These are phyloP conservation scores for Cacoxenus indagator DNA, from an alignment of 2,888 invertebrate genomes.

Conservation along the genomic window DNA sequence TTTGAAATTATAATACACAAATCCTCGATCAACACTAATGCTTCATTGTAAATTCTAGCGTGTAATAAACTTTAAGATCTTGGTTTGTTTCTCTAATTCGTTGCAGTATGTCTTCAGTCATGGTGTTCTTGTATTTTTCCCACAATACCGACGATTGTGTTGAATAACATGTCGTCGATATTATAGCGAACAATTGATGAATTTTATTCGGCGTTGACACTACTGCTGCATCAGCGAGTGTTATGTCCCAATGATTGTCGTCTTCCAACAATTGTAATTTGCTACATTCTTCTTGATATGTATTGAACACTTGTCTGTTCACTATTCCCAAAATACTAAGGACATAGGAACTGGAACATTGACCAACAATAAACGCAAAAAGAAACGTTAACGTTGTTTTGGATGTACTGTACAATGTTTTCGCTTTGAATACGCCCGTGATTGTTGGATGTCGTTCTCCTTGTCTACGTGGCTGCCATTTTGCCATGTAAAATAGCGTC, in stretches of 20 bases:
- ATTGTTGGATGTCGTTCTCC: neutral
- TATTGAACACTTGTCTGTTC: slow-evolving; percentile 38
- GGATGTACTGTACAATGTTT: slow-evolving; percentile 56
- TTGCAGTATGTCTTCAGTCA: slow-evolving; percentile 32
- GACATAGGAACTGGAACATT: slow-evolving; percentile 11
- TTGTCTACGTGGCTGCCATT: neutral
- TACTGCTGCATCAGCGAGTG: slow-evolving; percentile 22
- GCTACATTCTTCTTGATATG: slow-evolving; percentile 23
- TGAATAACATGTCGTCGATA: slow-evolving; percentile 23
- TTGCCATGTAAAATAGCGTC: neutral
- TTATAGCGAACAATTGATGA: slow-evolving; percentile 37
- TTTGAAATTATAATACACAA: too few relatives aligned
- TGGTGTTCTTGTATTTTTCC: slow-evolving; percentile 28
- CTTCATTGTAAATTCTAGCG: too few relatives aligned
- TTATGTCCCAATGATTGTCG: too few relatives aligned
- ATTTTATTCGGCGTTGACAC: slow-evolving; percentile 30
- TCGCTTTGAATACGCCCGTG: slow-evolving; percentile 12
- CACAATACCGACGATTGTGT: slow-evolving; percentile 21
- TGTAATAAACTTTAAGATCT: too few relatives aligned
- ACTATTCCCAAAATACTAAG: slow-evolving; percentile 19
- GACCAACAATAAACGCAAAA: slow-evolving; percentile 40
- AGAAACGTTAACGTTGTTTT: slow-evolving; percentile 53
- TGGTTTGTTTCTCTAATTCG: neutral
- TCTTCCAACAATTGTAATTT: slow-evolving; percentile 21
- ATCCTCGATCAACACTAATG: too few relatives aligned